Conservation (phyloP, 2,797 vertebrate genomes). For the Sphaeramia orbicularis region DNA sequence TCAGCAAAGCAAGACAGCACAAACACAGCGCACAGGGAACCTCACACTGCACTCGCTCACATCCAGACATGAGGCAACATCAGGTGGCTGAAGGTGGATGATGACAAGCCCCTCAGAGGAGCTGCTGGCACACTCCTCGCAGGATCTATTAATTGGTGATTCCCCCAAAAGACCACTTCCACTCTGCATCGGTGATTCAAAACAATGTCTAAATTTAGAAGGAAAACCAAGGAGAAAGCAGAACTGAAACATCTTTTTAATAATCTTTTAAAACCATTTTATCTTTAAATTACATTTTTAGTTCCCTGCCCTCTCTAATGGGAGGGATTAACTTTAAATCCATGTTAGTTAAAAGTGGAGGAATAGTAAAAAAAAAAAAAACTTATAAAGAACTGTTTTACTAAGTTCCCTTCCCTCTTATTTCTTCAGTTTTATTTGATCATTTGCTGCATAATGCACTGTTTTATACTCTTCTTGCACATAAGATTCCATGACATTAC, state of each 20-base stretch:
- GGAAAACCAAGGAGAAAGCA: conserved; percentile 13
- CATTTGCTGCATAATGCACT: background rate
- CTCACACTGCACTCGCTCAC: background rate
- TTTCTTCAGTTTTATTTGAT: background rate
- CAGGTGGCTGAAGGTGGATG: conserved; percentile 40
- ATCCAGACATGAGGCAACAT: conserved; percentile 27
- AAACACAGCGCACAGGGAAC: conserved; percentile 19
- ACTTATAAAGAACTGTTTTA: background rate
- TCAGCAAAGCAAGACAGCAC: conserved; percentile 10
- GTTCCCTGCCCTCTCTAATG: conserved; percentile 15
- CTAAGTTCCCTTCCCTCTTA: background rate
- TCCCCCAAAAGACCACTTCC: conserved; percentile 39
- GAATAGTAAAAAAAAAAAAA: conserved; percentile 2
- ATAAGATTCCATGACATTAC: no score
- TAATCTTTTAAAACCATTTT: conserved; percentile 28
- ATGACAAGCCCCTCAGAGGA: conserved; percentile 58
- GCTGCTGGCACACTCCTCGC: conserved; percentile 33
- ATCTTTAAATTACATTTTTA: conserved; percentile 25
- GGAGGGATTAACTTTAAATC: conserved; percentile 31
- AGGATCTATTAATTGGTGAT: conserved; percentile 55
- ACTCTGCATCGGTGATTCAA: conserved; percentile 46
- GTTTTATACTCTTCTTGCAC: no score
- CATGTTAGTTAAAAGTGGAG: conserved; percentile 13
- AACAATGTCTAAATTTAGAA: conserved; percentile 42
- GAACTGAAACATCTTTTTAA: conserved; percentile 19